Evolutionary conservation across 2,888 invertebrate genomes (phyloP).

Genomic region (Pseudococcus viburni): DNA sequence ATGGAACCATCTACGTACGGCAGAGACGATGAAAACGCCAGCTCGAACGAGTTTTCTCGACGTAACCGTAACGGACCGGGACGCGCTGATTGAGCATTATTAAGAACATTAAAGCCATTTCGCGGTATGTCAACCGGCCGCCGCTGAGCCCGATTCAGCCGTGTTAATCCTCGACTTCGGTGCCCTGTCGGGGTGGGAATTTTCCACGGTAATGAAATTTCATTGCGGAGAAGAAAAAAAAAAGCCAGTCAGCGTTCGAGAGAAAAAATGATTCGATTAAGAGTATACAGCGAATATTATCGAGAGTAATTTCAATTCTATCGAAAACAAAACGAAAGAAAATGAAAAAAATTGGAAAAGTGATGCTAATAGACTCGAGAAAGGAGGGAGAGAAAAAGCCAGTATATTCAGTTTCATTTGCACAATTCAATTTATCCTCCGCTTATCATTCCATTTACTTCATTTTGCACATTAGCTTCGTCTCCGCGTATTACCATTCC

Average conservation of each 20-base stretch:
- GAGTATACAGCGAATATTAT: neutral
- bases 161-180: neutral
- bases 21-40: constrained; percentile 27
- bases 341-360: constrained; percentile 9
- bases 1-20: neutral
- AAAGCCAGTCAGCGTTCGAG: neutral
- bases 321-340: constrained; percentile 43
- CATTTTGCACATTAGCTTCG: constrained; percentile 49
- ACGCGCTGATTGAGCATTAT: constrained; percentile 34
- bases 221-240: neutral
- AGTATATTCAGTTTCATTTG: constrained; percentile 53
- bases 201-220: neutral
- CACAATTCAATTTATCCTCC: constrained; percentile 46
- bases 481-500: constrained; percentile 16
- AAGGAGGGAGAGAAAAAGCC: neutral
- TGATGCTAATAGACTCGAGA: constrained; percentile 28
- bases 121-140: neutral
- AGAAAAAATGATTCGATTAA: constrained; percentile 45
- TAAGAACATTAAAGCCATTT: constrained; percentile 22
- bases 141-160: neutral
- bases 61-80: constrained; percentile 5
- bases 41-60: constrained; percentile 27
- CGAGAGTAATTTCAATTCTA: constrained; percentile 14
- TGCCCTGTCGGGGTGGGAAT: neutral
- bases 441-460: constrained; percentile 51